A percentile compares a stretch with the other conserved stretches of the same genome.
Evolutionary conservation across 2,797 vertebrate genomes (phyloP).

Genomic region (Liasis olivaceus): DNA sequence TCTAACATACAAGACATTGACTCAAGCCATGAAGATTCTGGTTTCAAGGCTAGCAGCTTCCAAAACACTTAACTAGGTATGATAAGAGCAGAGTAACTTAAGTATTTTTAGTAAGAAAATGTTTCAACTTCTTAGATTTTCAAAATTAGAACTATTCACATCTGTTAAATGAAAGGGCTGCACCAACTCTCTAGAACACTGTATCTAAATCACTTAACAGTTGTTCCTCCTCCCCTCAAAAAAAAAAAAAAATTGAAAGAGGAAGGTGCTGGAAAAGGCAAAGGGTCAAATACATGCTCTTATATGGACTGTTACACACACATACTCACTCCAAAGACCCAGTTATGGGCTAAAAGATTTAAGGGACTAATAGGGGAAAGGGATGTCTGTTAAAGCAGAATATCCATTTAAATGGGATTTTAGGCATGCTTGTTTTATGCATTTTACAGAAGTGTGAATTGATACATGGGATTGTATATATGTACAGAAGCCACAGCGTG

Average conservation of each 20-base stretch:
- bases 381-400: neutral
- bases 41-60: neutral
- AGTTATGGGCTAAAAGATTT: neutral
- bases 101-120: neutral
- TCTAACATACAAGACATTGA: neutral
- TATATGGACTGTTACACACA: too few species aligned
- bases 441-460: too few species aligned
- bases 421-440: too few species aligned
- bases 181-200: neutral
- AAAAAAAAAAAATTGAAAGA: neutral
- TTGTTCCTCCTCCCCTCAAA: neutral
- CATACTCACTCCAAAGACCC: too few species aligned
- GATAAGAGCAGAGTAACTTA: neutral
- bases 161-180: neutral
- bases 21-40: neutral
- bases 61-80: neutral
- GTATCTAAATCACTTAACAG: neutral
- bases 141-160: neutral
- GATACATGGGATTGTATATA: too few species aligned
- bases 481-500: too few species aligned
- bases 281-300: too few species aligned
- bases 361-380: neutral
- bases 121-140: neutral
- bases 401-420: neutral
- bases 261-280: too few species aligned